Evolutionary conservation across 1,140 invertebrate species (phyloP).

Genomic region (Aphelenchoides avenae): DNA sequence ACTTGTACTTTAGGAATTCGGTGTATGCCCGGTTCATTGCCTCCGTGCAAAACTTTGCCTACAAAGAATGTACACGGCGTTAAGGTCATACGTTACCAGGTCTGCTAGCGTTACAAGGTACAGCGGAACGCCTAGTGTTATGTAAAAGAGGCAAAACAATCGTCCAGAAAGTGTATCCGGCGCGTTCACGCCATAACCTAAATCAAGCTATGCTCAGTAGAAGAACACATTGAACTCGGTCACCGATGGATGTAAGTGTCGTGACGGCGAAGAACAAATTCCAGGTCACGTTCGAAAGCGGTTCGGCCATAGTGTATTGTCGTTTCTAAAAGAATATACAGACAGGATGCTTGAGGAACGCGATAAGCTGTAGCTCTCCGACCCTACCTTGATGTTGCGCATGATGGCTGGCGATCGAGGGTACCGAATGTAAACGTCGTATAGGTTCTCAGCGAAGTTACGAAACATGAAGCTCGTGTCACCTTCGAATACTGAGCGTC

Average conservation of each 20-base stretch:
- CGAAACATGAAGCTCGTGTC: too few relatives aligned
- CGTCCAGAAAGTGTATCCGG: slow-evolving; percentile 45
- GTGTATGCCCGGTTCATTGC: slow-evolving; percentile 55
- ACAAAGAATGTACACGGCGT: slow-evolving; percentile 24
- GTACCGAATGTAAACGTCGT: slow-evolving; percentile 26
- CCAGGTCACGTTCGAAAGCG: slow-evolving; percentile 45
- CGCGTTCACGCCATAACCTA: slow-evolving; percentile 54
- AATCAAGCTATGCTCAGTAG: too few relatives aligned
- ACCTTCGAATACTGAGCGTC: slow-evolving; percentile 16
- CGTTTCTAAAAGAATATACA: too few relatives aligned
- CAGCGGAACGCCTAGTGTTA: slow-evolving; percentile 54
- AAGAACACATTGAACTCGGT: slow-evolving; percentile 19
- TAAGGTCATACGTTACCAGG: slow-evolving; percentile 46
- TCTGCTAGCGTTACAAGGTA: slow-evolving; percentile 58
- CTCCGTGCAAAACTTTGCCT: slow-evolving; percentile 59
- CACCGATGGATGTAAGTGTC: slow-evolving; percentile 50
- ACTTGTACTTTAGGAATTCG: slow-evolving; percentile 53
- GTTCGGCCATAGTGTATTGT: too few relatives aligned
- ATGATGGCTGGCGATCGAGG: slow-evolving; percentile 18
- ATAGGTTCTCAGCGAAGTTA: slow-evolving; percentile 30
- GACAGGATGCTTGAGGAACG: too few relatives aligned
- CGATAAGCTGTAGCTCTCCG: slow-evolving; percentile 2
- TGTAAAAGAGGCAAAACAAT: slow-evolving; percentile 54
- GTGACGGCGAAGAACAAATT: slow-evolving; percentile 57
- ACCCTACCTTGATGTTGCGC: slow-evolving; percentile 17